Percentiles rank a stretch among this genome's conserved stretches.
Conservation (phyloP, 2,797 vertebrate species). For the Schizopygopsis pylzovi region DNA sequence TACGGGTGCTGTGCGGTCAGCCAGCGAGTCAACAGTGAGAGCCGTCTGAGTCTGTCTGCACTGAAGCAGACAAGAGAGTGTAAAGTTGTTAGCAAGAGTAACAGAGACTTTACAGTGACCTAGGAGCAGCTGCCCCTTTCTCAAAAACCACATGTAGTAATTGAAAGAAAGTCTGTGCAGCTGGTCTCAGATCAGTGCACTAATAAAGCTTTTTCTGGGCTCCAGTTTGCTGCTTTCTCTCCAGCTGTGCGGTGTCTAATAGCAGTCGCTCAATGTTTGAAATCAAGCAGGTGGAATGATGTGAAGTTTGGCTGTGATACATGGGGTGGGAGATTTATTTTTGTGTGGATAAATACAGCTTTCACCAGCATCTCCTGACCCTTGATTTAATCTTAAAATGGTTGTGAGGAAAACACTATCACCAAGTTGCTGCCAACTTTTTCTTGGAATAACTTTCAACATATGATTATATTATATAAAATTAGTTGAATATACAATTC, state of each 20-base stretch:
- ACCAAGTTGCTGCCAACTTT: not conserved
- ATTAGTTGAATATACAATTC: not conserved
- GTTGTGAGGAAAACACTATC: not conserved
- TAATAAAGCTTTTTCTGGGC: slow-evolving; percentile 35
- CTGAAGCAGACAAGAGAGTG: not conserved
- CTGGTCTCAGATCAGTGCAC: slow-evolving; percentile 37
- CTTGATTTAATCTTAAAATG: slow-evolving; percentile 60
- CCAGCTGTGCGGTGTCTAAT: slow-evolving; percentile 61
- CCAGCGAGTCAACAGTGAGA: slow-evolving; percentile 5
- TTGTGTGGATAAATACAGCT: slow-evolving; percentile 69
- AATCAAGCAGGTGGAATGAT: slow-evolving; percentile 69
- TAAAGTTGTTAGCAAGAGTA: slow-evolving; percentile 25
- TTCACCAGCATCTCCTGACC: slow-evolving; percentile 57
- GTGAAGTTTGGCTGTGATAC: slow-evolving; percentile 59
- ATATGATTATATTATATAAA: not conserved
- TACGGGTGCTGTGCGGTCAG: not conserved
- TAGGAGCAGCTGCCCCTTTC: slow-evolving; percentile 14
- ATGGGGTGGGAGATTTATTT: slow-evolving; percentile 66
- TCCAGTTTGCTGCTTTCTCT: slow-evolving; percentile 10
- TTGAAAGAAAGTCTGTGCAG: slow-evolving; percentile 5
- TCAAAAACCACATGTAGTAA: slow-evolving; percentile 6
- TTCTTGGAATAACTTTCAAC: not conserved
- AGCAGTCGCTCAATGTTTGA: slow-evolving; percentile 64
- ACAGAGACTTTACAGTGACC: slow-evolving; percentile 28
- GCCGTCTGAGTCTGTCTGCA: not conserved